Percentiles rank a stretch among this genome's conserved stretches.
These are phyloP conservation scores for Sylvietta virens DNA, from an alignment of 2,113 vertebrate species.

Conservation along the genomic window DNA sequence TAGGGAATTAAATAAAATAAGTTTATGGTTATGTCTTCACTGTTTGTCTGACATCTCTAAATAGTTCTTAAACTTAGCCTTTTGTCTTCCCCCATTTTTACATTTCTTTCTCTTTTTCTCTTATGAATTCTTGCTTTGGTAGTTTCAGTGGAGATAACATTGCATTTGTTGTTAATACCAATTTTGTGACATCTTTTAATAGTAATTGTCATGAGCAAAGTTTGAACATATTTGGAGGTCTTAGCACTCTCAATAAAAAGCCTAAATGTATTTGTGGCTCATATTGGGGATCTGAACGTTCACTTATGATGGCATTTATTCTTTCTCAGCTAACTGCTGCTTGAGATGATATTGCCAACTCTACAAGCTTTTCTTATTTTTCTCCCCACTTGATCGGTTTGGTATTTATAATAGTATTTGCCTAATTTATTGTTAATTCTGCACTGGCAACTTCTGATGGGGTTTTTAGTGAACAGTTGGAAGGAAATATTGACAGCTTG, in stretches of 20 bases:
- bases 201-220: background rate
- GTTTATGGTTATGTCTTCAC: background rate
- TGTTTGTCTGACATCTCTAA: constrained; percentile 12
- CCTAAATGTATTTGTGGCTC: background rate
- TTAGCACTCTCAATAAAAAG: background rate
- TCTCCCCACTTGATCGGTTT: background rate
- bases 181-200: background rate
- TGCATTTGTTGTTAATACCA: background rate
- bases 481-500: background rate
- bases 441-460: background rate
- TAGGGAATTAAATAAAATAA: background rate
- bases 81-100: background rate
- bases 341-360: background rate
- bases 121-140: background rate
- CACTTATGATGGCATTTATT: background rate
- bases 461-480: background rate
- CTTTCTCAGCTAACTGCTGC: background rate
- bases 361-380: background rate
- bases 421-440: background rate
- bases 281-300: background rate
- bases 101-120: background rate
- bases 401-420: background rate
- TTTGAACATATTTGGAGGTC: background rate
- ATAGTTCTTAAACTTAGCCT: background rate
- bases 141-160: background rate